Evolutionary conservation across 2,797 vertebrate genomes (phyloP).

Genomic region (Danio choprae): DNA sequence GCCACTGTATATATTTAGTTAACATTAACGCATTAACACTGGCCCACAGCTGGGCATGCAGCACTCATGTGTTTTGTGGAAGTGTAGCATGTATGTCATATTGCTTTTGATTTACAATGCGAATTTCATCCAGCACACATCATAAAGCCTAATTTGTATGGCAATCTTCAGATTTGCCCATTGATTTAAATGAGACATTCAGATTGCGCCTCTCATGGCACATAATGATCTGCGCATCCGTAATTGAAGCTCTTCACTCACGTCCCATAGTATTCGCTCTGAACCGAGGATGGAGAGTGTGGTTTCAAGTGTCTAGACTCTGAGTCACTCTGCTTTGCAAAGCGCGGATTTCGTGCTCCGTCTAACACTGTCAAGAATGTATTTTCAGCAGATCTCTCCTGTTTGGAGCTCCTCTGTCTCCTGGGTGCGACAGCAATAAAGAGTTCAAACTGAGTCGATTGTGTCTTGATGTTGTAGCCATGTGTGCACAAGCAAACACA

Average conservation of each 20-base stretch:
- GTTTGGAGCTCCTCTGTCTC: slow-evolving; percentile 5
- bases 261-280: slow-evolving; percentile 9
- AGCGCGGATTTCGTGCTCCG: slow-evolving; percentile 35
- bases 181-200: slow-evolving; percentile 17
- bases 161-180: not conserved
- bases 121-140: slow-evolving; percentile 1
- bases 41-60: not conserved
- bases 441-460: slow-evolving; percentile 9
- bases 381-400: slow-evolving; percentile 18
- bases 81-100: not conserved
- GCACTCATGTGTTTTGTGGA: not conserved
- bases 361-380: slow-evolving; percentile 16
- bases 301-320: slow-evolving; percentile 40
- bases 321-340: slow-evolving; percentile 41
- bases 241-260: slow-evolving; percentile 24
- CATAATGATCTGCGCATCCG: slow-evolving; percentile 15
- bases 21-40: not conserved
- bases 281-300: not conserved
- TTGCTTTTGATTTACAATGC: not conserved
- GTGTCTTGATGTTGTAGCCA: slow-evolving; percentile 37
- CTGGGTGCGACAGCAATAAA: slow-evolving; percentile 1
- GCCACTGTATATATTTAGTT: not conserved
- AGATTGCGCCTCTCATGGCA: slow-evolving; percentile 19
- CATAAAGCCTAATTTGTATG: not conserved
- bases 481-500: slow-evolving; percentile 18